Conservation (phyloP, 2,888 invertebrate genomes). For the Melanchra persicariae region DNA sequence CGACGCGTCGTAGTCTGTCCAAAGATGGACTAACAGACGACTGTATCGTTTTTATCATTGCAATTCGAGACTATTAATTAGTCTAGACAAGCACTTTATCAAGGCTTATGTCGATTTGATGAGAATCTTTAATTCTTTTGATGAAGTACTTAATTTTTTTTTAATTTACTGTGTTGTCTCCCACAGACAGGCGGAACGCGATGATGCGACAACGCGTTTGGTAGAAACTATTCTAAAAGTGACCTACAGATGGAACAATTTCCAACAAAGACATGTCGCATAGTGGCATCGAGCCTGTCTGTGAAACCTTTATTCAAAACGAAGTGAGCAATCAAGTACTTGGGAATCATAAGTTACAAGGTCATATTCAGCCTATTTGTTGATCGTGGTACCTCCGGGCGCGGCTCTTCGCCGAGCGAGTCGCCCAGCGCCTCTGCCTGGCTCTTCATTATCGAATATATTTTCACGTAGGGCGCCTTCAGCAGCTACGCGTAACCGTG, state of each 20-base stretch:
- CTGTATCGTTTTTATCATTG: slow-evolving; percentile 5
- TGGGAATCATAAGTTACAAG: slow-evolving; percentile 21
- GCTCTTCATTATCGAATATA: slow-evolving; percentile 98
- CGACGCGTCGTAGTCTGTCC: background rate
- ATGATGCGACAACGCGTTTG: background rate
- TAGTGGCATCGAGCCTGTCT: background rate
- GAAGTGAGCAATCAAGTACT: background rate
- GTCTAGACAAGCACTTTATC: slow-evolving; percentile 9
- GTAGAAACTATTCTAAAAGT: background rate
- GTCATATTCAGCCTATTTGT: slow-evolving; percentile 67
- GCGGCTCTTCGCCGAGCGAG: slow-evolving; percentile 89
- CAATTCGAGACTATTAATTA: background rate
- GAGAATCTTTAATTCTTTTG: background rate
- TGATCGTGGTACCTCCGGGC: slow-evolving; percentile 83
- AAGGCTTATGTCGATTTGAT: slow-evolving; percentile 8
- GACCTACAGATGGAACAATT: background rate
- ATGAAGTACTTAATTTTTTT: background rate
- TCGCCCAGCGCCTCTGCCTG: slow-evolving; percentile 93
- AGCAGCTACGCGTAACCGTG: slow-evolving; percentile 92
- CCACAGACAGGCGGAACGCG: background rate
- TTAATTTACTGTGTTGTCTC: background rate
- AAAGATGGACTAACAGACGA: slow-evolving; percentile 2
- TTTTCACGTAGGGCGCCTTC: slow-evolving; percentile 99
- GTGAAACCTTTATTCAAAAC: background rate
- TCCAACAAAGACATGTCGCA: background rate